Percentiles rank a stretch among this genome's conserved stretches.
Evolutionary conservation across 2,113 vertebrate species (phyloP).

Genomic region (Clarias macrocephalus): DNA sequence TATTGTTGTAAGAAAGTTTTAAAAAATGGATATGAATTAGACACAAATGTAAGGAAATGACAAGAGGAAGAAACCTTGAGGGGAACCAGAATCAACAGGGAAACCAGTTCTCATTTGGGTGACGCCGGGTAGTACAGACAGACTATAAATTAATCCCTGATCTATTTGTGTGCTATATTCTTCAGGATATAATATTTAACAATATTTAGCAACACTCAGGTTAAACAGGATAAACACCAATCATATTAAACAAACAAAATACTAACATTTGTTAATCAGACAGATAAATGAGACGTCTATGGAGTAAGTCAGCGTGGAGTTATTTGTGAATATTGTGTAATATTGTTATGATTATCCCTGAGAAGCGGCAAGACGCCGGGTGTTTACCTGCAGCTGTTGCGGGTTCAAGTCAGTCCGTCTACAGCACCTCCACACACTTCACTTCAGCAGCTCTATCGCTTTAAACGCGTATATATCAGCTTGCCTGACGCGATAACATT

Average conservation of each 20-base stretch:
- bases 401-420: background rate
- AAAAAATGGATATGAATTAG: no score
- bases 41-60: no score
- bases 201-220: no score
- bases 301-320: no score
- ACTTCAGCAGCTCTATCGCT: background rate
- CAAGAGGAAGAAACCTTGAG: no score
- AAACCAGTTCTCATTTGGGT: no score
- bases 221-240: background rate
- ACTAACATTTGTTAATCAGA: background rate
- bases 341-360: background rate
- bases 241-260: background rate
- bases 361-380: background rate
- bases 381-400: conserved; percentile 49
- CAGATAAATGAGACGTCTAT: background rate
- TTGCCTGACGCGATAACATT: conserved; percentile 18
- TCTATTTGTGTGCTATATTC: no score
- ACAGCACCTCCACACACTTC: background rate
- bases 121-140: no score
- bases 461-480: background rate
- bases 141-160: no score
- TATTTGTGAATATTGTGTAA: background rate
- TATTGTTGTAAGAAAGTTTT: no score
- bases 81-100: no score
- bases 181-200: background rate